A percentile compares a stretch with the other conserved stretches of the same genome.
Conservation (phyloP, 2,113 vertebrate species). For the Castor canadensis region DNA sequence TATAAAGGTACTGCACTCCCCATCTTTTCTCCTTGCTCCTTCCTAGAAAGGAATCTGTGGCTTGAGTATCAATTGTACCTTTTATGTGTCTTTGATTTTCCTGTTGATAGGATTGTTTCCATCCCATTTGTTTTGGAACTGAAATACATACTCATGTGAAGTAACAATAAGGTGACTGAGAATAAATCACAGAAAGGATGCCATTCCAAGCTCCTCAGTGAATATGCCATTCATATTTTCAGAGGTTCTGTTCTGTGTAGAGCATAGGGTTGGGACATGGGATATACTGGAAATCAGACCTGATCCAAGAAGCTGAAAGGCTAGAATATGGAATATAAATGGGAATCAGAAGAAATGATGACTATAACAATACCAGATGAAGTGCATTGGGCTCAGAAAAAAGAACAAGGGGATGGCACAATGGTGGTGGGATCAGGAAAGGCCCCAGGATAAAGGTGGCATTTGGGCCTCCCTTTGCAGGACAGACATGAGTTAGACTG, state of each 20-base stretch:
- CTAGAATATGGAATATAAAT: neutral
- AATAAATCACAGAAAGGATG: neutral
- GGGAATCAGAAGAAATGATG: neutral
- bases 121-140: neutral
- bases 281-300: neutral
- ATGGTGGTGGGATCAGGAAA: neutral
- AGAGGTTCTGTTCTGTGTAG: neutral
- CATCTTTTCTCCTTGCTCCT: slow-evolving; percentile 50
- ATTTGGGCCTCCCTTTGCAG: neutral
- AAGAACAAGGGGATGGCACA: neutral
- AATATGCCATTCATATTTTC: neutral
- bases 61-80: neutral
- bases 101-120: neutral
- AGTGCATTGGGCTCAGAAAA: neutral
- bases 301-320: neutral
- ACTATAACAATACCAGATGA: neutral
- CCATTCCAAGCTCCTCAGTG: neutral
- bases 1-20: slow-evolving; percentile 91
- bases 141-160: neutral
- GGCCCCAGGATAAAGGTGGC: neutral
- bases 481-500: neutral
- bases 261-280: neutral
- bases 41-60: slow-evolving; percentile 32
- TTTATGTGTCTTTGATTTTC: neutral
- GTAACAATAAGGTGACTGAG: neutral